Base-by-base conservation (phyloP, 1,140 invertebrate genomes). In the Heliconius melpomene region DNA sequence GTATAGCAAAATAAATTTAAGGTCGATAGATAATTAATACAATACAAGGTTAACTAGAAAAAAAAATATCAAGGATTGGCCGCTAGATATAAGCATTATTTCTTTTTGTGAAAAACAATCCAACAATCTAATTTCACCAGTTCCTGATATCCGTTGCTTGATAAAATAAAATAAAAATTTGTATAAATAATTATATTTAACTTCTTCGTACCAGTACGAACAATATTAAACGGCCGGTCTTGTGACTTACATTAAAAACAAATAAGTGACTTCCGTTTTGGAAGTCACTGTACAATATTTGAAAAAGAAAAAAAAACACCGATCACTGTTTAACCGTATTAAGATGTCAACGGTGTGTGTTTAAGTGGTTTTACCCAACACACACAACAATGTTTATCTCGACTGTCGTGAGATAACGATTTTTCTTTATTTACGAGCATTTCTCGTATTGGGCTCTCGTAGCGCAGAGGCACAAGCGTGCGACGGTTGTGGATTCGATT, bases 321-420 rank as follows among this genome's bases (percentile, higher is more conserved):
- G 60, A 66, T 66, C 60, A 66, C 60, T 66, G 60, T 66, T 66
- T 66, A 66, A 66, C 60, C 60, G 60, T 66, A 66, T 66, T 66
- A 66, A 26, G 8, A 29, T 66, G 26, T 66, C 60, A 29, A 29
- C 26, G 6, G 60, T 29, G 26, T 66, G 60, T 66, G 60, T 66
- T 66, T 66, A 66, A 29, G 26, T 29, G 60, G 60, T 66, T 66
- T 66, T 66, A 26, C 60, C 60, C 11, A 66, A 66, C n/a, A 66
- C 60, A 66, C 60, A 66, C 60, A 29, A 66, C 40, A 5, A 66
- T 66, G 18, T 66, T 13, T 66, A 66, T 66, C 60, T 66, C 60
- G 60, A 26, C 60, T 29, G 60, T 29, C 60, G 16, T 16, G 23
- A 66, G 60, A 66, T 66, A 66, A 29, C 13, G 13, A 29, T 66